Conservation (phyloP, 2,888 invertebrate species). For the Carcina quercana region DNA sequence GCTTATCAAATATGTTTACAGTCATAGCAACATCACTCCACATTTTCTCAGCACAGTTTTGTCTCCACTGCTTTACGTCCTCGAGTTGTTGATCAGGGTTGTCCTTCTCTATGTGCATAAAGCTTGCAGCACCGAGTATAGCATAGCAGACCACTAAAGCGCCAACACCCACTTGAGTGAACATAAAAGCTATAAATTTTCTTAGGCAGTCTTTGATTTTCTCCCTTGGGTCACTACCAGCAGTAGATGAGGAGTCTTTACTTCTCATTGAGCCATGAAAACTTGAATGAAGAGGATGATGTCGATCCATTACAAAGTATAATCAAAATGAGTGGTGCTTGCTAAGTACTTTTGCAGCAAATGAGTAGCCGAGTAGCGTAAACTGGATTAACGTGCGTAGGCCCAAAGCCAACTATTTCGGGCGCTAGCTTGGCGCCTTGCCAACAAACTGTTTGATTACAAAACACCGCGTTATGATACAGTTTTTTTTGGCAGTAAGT, state of each 20-base stretch:
- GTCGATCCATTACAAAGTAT: constrained; percentile 43
- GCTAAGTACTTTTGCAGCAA: constrained; percentile 7
- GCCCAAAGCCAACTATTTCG: constrained; percentile 45
- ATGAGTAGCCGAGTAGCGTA: constrained; percentile 23
- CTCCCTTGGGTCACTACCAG: constrained; percentile 80
- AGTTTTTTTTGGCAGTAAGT: too few relatives aligned
- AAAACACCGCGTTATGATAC: constrained; percentile 21
- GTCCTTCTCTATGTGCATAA: constrained; percentile 84
- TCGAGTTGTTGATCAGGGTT: constrained; percentile 65
- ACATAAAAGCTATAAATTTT: constrained; percentile 92
- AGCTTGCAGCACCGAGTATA: constrained; percentile 87
- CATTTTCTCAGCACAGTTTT: constrained; percentile 75
- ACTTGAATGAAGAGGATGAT: constrained; percentile 47
- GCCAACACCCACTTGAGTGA: constrained; percentile 93
- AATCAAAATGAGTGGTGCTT: constrained; percentile 2
- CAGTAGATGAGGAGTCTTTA: constrained; percentile 79
- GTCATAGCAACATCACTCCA: constrained; percentile 79
- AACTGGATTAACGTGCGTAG: constrained; percentile 23
- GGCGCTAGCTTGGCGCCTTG: constrained; percentile 45
- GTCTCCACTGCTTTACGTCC: constrained; percentile 67
- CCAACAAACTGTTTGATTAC: constrained; percentile 47
- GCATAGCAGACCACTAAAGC: constrained; percentile 91
- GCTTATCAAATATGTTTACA: constrained; percentile 80
- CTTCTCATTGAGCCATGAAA: constrained; percentile 77
- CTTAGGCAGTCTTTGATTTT: constrained; percentile 89